Percentiles rank a stretch among this genome's conserved stretches.
Evolutionary conservation across 2,797 vertebrate genomes (phyloP).

Genomic region (Gymnocypris eckloni): DNA sequence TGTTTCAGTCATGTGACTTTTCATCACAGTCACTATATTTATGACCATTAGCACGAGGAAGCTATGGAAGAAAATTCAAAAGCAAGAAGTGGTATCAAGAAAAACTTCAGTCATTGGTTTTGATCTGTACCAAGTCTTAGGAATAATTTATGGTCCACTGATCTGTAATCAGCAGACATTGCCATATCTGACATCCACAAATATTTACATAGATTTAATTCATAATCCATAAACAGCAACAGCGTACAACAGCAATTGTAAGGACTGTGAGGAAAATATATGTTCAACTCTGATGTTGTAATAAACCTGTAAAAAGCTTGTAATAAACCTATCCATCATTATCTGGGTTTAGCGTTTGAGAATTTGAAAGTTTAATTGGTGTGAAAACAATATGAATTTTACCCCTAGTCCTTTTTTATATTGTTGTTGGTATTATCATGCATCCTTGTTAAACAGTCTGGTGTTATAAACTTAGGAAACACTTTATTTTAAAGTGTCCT

Average conservation of each 20-base stretch:
- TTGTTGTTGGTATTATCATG: not conserved
- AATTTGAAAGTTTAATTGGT: not conserved
- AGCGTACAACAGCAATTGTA: not conserved
- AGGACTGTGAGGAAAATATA: not conserved
- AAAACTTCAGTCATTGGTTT: not conserved
- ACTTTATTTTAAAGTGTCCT: not conserved
- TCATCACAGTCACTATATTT: conserved; percentile 9
- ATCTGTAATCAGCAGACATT: not conserved
- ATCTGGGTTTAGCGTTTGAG: not conserved
- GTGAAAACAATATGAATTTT: not conserved
- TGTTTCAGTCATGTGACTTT: not conserved
- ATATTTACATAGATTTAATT: not conserved
- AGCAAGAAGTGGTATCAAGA: not conserved
- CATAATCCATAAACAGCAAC: not conserved
- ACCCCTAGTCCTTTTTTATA: not conserved
- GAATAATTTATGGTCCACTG: not conserved
- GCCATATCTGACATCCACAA: not conserved
- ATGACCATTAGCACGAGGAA: not conserved
- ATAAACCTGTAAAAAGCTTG: not conserved
- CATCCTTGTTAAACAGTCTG: too few species aligned
- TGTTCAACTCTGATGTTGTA: not conserved
- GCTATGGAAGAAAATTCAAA: not conserved
- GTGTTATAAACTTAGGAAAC: not conserved
- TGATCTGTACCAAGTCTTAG: not conserved
- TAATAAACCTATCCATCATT: not conserved